Conservation (phyloP, 2,113 vertebrate species). For the Phaetusa simplex region DNA sequence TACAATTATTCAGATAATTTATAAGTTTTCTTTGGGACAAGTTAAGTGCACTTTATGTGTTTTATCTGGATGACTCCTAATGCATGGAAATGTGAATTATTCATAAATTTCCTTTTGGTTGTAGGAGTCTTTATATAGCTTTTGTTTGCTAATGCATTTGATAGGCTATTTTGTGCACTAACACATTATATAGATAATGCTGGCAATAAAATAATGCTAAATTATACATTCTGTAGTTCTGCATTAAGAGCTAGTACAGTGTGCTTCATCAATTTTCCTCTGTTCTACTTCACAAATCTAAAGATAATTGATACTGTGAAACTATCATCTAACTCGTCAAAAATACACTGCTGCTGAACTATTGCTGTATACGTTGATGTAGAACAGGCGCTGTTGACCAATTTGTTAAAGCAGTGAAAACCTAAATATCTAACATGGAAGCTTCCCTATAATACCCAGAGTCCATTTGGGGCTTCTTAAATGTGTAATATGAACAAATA, state of each 20-base stretch:
- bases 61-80: constrained; percentile 61
- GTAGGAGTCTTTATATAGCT: constrained; percentile 62
- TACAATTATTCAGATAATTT: constrained; percentile 58
- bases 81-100: constrained; percentile 71
- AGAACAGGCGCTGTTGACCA: background rate
- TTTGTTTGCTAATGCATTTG: constrained; percentile 73
- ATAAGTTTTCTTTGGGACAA: constrained; percentile 48
- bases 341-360: background rate
- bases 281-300: constrained; percentile 57
- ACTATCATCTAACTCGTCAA: background rate
- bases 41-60: constrained; percentile 53
- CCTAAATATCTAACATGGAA: background rate
- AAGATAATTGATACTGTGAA: constrained; percentile 48
- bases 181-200: constrained; percentile 45
- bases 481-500: background rate
- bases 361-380: background rate
- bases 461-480: background rate
- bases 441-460: background rate
- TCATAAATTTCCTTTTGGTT: constrained; percentile 57
- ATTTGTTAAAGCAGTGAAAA: background rate
- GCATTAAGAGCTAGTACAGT: constrained; percentile 13
- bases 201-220: constrained; percentile 68
- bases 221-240: constrained; percentile 65
- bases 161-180: constrained; percentile 55
- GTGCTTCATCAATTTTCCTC: constrained; percentile 47